These are phyloP conservation scores for Drosophila navojoa DNA, from an alignment of 1,140 invertebrate species.

Conservation along the genomic window DNA sequence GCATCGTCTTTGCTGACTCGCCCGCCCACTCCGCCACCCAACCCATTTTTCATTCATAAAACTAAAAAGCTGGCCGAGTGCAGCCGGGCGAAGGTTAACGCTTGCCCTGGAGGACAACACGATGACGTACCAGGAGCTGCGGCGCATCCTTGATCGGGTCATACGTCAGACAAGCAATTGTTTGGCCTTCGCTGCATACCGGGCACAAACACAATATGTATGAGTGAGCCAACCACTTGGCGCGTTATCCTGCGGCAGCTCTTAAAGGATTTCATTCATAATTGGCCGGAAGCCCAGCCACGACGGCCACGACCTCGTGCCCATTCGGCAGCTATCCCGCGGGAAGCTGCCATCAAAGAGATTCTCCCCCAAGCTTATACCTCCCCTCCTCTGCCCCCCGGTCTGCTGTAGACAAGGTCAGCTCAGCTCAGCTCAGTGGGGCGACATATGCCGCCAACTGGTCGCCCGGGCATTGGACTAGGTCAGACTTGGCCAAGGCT, in stretches of 20 bases:
- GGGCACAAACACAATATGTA: slow-evolving; percentile 1
- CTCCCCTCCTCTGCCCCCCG: not conserved
- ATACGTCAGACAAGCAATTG: slow-evolving; percentile 49
- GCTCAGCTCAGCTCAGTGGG: not conserved
- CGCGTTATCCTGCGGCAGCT: slow-evolving; percentile 11
- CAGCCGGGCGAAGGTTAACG: slow-evolving; percentile 67
- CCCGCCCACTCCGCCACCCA: not conserved
- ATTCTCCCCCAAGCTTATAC: slow-evolving; percentile 11
- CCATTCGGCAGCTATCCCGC: slow-evolving; percentile 43
- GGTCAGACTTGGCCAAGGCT: slow-evolving; percentile 1
- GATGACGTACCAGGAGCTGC: slow-evolving; percentile 63
- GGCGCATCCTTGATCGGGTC: slow-evolving; percentile 65
- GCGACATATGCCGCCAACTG: slow-evolving; percentile 7
- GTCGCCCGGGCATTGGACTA: slow-evolving; percentile 8
- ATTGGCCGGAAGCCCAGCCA: slow-evolving; percentile 57
- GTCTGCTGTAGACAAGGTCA: not conserved
- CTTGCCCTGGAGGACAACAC: slow-evolving; percentile 57
- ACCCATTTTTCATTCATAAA: slow-evolving; percentile 64
- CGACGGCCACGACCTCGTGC: slow-evolving; percentile 61
- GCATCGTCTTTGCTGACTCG: no score
- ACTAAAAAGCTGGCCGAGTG: not conserved
- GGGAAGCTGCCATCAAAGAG: slow-evolving; percentile 43
- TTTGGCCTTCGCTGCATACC: slow-evolving; percentile 47
- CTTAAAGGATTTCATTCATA: slow-evolving; percentile 74
- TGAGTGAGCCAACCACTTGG: not conserved